Conservation (phyloP, 2,888 invertebrate species). For the Brachyptera putata region DNA sequence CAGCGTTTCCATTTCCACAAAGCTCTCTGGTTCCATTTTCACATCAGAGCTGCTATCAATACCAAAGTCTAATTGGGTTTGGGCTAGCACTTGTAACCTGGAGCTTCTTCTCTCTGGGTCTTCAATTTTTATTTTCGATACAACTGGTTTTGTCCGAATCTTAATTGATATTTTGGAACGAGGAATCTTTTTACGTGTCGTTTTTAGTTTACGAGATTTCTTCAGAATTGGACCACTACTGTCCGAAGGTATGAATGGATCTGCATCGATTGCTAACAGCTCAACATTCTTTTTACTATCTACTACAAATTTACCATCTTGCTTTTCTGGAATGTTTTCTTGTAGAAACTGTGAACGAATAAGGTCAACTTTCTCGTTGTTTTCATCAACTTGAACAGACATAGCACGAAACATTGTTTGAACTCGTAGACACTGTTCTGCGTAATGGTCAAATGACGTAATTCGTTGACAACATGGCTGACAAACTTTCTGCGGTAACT, state of each 20-base stretch:
- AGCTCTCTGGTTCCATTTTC: slow-evolving; percentile 24
- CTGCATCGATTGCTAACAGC: slow-evolving; percentile 26
- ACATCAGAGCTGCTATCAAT: slow-evolving; percentile 15
- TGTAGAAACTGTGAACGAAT: slow-evolving; percentile 27
- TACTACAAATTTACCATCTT: background rate
- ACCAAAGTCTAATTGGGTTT: slow-evolving; percentile 25
- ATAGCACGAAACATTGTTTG: slow-evolving; percentile 32
- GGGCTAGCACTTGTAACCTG: slow-evolving; percentile 25
- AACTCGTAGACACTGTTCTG: slow-evolving; percentile 31
- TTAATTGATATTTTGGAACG: background rate
- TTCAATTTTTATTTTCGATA: slow-evolving; percentile 10
- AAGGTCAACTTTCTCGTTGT: slow-evolving; percentile 19
- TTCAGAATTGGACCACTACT: slow-evolving; percentile 13
- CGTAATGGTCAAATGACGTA: slow-evolving; percentile 31
- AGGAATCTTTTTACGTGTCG: slow-evolving; percentile 6
- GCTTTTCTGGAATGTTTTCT: slow-evolving; percentile 17
- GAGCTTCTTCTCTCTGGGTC: slow-evolving; percentile 21
- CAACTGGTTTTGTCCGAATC: background rate
- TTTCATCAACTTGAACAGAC: slow-evolving; percentile 16
- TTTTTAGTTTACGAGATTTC: slow-evolving; percentile 6
- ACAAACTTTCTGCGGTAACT: slow-evolving; percentile 32
- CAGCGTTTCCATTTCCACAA: slow-evolving; percentile 6
- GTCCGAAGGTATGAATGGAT: slow-evolving; percentile 25
- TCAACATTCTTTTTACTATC: slow-evolving; percentile 27
- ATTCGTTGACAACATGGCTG: slow-evolving; percentile 28